Evolutionary conservation across 2,888 invertebrate genomes (phyloP).

Genomic region (Cremastinae sp.): DNA sequence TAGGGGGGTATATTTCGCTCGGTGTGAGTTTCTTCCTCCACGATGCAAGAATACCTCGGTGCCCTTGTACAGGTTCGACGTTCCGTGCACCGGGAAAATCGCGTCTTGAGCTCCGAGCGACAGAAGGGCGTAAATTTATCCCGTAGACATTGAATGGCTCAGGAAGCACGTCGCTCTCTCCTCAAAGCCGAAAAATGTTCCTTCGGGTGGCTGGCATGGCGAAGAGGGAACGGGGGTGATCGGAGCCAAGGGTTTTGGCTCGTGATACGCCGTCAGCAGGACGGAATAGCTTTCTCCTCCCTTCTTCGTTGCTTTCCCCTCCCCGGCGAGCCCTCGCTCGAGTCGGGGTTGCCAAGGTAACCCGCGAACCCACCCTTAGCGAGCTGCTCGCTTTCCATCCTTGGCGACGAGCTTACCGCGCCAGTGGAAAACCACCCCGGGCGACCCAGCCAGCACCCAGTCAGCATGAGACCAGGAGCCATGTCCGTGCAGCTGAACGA

Average conservation of each 20-base stretch:
- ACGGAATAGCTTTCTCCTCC: slow-evolving; percentile 77
- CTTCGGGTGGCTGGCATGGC: slow-evolving; percentile 12
- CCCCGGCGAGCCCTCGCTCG: slow-evolving; percentile 66
- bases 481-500: slow-evolving; percentile 16
- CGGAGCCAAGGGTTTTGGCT: slow-evolving; percentile 68
- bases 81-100: slow-evolving; percentile 1
- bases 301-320: slow-evolving; percentile 67
- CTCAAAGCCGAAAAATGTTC: no score
- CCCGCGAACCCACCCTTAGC: slow-evolving; percentile 77
- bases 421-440: slow-evolving; percentile 67
- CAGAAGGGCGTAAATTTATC: slow-evolving; percentile 11
- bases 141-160: background rate
- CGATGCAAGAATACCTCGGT: slow-evolving; percentile 13
- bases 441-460: slow-evolving; percentile 61
- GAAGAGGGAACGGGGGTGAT: slow-evolving; percentile 61
- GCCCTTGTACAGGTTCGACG: slow-evolving; percentile 24
- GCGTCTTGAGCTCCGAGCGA: background rate
- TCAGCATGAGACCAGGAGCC: slow-evolving; percentile 18
- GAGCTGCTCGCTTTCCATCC: slow-evolving; percentile 60
- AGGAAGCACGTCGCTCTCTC: background rate
- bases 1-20: slow-evolving; percentile 37
- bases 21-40: background rate
- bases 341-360: slow-evolving; percentile 71
- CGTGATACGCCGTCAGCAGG: slow-evolving; percentile 78
- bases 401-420: slow-evolving; percentile 60